Base-by-base conservation (phyloP, 2,888 invertebrate species). In the Temnothorax rugatulus region DNA sequence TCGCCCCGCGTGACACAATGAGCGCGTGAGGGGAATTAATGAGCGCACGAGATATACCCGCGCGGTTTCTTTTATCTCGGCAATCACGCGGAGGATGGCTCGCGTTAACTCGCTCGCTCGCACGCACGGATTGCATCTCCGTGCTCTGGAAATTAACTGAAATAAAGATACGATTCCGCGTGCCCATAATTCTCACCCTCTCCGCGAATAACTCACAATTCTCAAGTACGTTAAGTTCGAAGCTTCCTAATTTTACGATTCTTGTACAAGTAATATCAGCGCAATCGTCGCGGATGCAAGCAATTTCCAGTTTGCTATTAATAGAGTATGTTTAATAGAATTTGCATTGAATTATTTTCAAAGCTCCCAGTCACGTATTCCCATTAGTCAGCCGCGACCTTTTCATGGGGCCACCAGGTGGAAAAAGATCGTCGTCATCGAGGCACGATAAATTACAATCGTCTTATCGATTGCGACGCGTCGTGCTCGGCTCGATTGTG, bases 381-480 rank as follows among this genome's bases (percentile, higher is more conserved):
- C 47, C 75, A 81, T 81, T 81, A 74, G 79, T 81, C 74, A 74
- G 74, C 38, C 79, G 75, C 75, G 75, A 38, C 79, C 75, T 79
- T 73, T 74, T 59, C 59, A 75, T 4, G 47, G 59, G 47, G 57
- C 75, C 57, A 57, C 29, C 57, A 21, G 76, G 21, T 73, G 59
- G 34, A 50, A 75, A 59, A 83, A 88, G 54, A 61, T 82, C 69
- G 84, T 82, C 84, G 88, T 88, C 88, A 90, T 86, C 86, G 77
- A 29, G 52, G 13, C 47, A 71, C 83, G 83, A 88, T 90, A 81
- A 90, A 89, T 90, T 90, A 84, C 84, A 74, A 86, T 83, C 86
- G 90, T 74, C 83, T 81, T 83, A 88, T 88, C 86, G 88, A 90
- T 90, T 86, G 89, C 63, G 86, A 79, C 84, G 83, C 86, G 77